Evolutionary conservation across 2,888 invertebrate genomes (phyloP), one percentile per base, ranked within the genome.

Genomic region (Folsomia candida): DNA sequence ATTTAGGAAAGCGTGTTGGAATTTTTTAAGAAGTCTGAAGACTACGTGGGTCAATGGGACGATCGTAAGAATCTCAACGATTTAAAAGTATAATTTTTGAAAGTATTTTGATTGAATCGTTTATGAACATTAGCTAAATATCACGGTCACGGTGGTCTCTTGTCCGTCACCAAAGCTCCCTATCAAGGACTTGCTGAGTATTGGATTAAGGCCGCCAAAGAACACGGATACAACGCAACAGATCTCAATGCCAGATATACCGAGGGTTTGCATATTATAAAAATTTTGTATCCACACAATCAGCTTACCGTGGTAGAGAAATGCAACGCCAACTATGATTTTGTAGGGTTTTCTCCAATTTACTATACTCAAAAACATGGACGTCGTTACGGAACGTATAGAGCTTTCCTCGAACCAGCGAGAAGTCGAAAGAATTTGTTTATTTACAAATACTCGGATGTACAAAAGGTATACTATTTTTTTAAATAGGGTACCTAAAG

Each of bases 331-430:
- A 57, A 22, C 4, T 57, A 57, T 22, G 9, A n/a, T 22, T 11
- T n/a, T n/a, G n/a, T n/a, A 78, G 78, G 76, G 14, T 77, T 76
- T 69, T 78, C 76, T 0, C 73, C 72, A 20, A 76, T 77, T 58
- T 77, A 78, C 68, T 78, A 75, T 66, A 78, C 78, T 0, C 75
- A 74, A 62, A 73, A 72, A 72, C 71, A 78, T 54, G 79, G 79
- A 28, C 58, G 78, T 47, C 67, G 79, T 4, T 68, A 73, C 28
- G 76, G 78, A 59, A 77, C 76, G 0, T 75, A 72, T 63, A 72
- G 74, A 67, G 78, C 78, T 11, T 79, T 78, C 63, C 11, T 74
- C 27, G 76, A 77, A 59, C 77, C 77, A 57, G 71, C 73, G 25
- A 63, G 75, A 63, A 65, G 60, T 27, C 67, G 74, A 57, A 62